Evolutionary conservation across 2,888 invertebrate genomes (phyloP), one percentile per base, ranked within the genome.

Genomic region (Dicycla oo): DNA sequence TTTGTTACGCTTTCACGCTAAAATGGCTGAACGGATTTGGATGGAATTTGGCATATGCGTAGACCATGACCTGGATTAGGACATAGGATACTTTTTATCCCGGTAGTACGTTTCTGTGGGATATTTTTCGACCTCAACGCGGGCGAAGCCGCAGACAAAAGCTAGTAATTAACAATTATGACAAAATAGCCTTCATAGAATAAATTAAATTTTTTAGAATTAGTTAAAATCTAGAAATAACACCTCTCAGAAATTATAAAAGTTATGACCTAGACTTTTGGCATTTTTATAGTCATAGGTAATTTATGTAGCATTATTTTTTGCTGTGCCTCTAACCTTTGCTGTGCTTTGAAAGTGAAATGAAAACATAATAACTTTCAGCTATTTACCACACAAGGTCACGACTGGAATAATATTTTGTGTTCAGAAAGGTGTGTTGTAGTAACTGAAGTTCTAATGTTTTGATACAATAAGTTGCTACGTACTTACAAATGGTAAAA

Each of bases 351-450:
- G 0, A 70, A 69, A 66, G 49, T 66, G 13, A 63, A 63, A 62
- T 51, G 10, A 58, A 68, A 68, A 66, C 58, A 58, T 54, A 54
- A 56, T 53, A 49, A 53, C 5, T 74, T 66, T 66, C 30, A 40
- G 53, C 63, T 54, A 63, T 69, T 73, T 38, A 43, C 51, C 74
- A 69, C 69, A 57, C 74, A 58, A 77, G 76, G 77, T n/a, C 77
- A 26, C 1, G 18, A 26, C 13, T 61, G n/a, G 13, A 13, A 34
- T 72, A 57, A 57, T 65, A 62, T 76, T 65, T 30, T 64, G 23
- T 34, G 15, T 45, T 61, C 26, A 10, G 30, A 61, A 65, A 54
- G 49, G 75, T 62, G 65, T 56, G 56, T 34, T 76, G 43, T 23
- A 54, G 15, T 71, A 30, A 49, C 43, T 54, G 8, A 64, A 71